Conservation (phyloP, 2,888 invertebrate genomes). For the Pandemis heparana region DNA sequence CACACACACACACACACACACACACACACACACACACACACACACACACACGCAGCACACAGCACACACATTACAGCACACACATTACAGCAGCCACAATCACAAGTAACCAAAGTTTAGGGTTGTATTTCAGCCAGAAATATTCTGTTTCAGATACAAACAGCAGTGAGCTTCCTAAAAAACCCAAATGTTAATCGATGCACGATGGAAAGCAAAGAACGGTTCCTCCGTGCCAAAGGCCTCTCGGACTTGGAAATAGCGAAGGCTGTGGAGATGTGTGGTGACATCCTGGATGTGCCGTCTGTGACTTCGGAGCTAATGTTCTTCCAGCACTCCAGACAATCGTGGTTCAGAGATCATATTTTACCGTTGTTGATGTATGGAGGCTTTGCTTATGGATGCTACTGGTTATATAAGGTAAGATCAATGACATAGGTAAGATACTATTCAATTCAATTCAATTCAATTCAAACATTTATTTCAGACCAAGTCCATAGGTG, state of each 20-base stretch:
- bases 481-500: no score
- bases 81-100: no score
- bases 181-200: slow-evolving; percentile 94
- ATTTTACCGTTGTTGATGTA: slow-evolving; percentile 90
- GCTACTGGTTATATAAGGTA: slow-evolving; percentile 94
- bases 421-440: no score
- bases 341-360: slow-evolving; percentile 87
- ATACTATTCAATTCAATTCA: no score
- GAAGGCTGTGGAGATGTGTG: slow-evolving; percentile 89
- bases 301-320: slow-evolving; percentile 74
- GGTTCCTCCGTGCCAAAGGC: slow-evolving; percentile 92
- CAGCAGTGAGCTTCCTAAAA: slow-evolving; percentile 94
- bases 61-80: no score
- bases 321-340: slow-evolving; percentile 70
- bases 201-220: slow-evolving; percentile 91
- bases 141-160: slow-evolving; percentile 88
- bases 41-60: no score
- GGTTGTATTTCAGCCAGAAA: not conserved
- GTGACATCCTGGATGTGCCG: slow-evolving; percentile 72
- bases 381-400: slow-evolving; percentile 91
- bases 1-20: no score
- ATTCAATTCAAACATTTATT: no score
- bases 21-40: no score
- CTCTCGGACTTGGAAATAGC: slow-evolving; percentile 91
- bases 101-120: no score